Percentiles rank a stretch among this genome's conserved stretches.
phyloP scores from a whole-genome alignment of 2,888 invertebrate species.

The Adelphocoris suturalis region DNA sequence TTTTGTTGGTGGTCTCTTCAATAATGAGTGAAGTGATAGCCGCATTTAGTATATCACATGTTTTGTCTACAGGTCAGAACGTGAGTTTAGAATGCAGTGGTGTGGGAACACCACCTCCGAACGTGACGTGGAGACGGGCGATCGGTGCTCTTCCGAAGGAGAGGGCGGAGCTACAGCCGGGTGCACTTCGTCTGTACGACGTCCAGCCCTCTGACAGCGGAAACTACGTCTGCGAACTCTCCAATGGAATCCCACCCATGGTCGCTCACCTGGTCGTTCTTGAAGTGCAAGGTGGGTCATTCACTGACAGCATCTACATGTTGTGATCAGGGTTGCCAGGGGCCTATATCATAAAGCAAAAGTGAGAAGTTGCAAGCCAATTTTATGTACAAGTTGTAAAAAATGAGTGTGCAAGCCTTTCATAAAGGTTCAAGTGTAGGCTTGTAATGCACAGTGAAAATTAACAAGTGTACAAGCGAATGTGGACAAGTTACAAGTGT shows the following conservation, averaged over 20 bases:
- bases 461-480: too few species aligned
- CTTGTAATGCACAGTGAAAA: too few species aligned
- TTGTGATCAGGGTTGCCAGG: too few species aligned
- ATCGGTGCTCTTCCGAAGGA: constrained; percentile 81
- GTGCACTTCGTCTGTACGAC: constrained; percentile 82
- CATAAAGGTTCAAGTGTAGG: too few species aligned
- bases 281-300: constrained; percentile 78
- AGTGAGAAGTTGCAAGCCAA: too few species aligned
- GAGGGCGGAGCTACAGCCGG: constrained; percentile 79
- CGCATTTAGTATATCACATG: too few species aligned
- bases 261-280: constrained; percentile 80
- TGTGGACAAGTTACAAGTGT: too few species aligned
- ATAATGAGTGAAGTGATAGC: too few species aligned
- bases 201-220: constrained; percentile 85
- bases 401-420: too few species aligned
- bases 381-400: too few species aligned
- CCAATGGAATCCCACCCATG: constrained; percentile 82
- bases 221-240: constrained; percentile 88
- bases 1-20: too few species aligned
- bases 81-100: constrained; percentile 86
- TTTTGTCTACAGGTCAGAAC: constrained; percentile 80
- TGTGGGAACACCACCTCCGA: constrained; percentile 85
- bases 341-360: too few species aligned
- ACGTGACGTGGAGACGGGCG: constrained; percentile 84
- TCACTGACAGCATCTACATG: neutral